phyloP scores from a whole-genome alignment of 2,113 vertebrate genomes.

The Bathybates hornii region DNA sequence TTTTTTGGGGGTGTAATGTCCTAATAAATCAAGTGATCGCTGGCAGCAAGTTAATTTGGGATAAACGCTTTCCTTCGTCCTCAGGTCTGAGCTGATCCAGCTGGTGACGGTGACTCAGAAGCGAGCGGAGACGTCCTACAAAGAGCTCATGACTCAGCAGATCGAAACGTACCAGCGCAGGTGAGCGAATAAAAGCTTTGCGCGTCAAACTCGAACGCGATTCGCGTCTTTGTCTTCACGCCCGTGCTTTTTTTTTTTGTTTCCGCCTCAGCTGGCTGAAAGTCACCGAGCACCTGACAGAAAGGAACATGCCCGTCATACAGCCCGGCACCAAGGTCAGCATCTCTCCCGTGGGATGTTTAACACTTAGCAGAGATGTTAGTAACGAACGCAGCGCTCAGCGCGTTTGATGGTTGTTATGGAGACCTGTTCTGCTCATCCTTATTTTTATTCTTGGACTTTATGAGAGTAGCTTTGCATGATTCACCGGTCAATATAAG shows the following conservation, averaged over 20 bases:
- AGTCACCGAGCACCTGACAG: conserved; percentile 84
- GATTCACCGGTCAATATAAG: not conserved
- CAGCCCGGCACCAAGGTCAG: conserved; percentile 89
- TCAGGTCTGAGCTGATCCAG: conserved; percentile 94
- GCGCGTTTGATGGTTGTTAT: not conserved
- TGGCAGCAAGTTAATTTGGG: fast-evolving
- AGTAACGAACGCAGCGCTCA: not conserved
- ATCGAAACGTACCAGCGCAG: conserved; percentile 92
- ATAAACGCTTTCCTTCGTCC: not conserved
- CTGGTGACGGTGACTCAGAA: conserved; percentile 93
- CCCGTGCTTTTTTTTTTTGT: fast-evolving
- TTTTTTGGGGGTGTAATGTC: not conserved
- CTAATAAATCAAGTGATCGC: not conserved
- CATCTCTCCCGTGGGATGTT: not conserved
- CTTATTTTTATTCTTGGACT: not conserved
- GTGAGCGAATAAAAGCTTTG: conserved; percentile 37
- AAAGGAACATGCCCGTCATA: conserved; percentile 83
- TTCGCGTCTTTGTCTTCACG: not conserved
- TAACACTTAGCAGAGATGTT: not conserved
- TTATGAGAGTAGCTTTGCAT: not conserved
- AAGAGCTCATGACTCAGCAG: conserved; percentile 90
- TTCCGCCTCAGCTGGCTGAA: conserved; percentile 81
- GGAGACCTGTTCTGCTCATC: not conserved
- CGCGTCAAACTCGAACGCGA: not conserved
- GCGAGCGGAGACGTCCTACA: conserved; percentile 83